These are phyloP conservation scores for Caenorhabditis inopinata DNA, from an alignment of 1,140 invertebrate species.

Conservation along the genomic window DNA sequence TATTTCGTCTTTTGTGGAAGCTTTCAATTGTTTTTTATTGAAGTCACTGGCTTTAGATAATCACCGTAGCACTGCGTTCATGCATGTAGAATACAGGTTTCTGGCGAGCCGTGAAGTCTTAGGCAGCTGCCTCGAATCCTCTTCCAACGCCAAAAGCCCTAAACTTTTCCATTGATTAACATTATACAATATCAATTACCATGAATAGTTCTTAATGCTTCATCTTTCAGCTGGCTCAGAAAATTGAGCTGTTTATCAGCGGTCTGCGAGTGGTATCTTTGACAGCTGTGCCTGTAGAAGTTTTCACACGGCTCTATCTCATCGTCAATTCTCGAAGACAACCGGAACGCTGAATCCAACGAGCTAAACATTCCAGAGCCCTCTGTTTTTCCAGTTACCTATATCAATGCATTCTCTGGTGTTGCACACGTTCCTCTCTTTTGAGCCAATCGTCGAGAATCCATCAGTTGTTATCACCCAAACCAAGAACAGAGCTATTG, in stretches of 20 bases:
- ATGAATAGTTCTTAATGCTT: background rate
- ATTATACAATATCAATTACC: background rate
- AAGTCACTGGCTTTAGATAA: too few species aligned
- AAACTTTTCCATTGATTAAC: background rate
- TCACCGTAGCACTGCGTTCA: constrained; percentile 32
- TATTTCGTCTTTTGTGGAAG: too few species aligned
- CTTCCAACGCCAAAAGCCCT: constrained; percentile 24
- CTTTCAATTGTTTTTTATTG: too few species aligned
- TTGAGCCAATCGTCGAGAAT: constrained; percentile 39
- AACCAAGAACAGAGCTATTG: constrained; percentile 44
- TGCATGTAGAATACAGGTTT: constrained; percentile 40
- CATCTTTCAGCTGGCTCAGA: constrained; percentile 40
- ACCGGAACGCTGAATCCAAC: constrained; percentile 43
- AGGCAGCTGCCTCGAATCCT: background rate
- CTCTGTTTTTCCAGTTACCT: background rate
- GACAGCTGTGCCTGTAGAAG: constrained; percentile 45
- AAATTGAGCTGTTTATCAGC: constrained; percentile 35
- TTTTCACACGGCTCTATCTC: constrained; percentile 42
- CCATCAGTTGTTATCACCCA: constrained; percentile 49
- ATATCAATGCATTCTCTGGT: constrained; percentile 39
- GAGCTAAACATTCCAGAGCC: background rate
- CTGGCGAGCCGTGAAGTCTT: background rate
- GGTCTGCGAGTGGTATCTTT: constrained; percentile 36
- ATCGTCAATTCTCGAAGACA: constrained; percentile 42
- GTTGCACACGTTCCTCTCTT: constrained; percentile 37